These are phyloP conservation scores for Heterodera filipjevi DNA, from an alignment of 2,888 invertebrate species.

Conservation along the genomic window DNA sequence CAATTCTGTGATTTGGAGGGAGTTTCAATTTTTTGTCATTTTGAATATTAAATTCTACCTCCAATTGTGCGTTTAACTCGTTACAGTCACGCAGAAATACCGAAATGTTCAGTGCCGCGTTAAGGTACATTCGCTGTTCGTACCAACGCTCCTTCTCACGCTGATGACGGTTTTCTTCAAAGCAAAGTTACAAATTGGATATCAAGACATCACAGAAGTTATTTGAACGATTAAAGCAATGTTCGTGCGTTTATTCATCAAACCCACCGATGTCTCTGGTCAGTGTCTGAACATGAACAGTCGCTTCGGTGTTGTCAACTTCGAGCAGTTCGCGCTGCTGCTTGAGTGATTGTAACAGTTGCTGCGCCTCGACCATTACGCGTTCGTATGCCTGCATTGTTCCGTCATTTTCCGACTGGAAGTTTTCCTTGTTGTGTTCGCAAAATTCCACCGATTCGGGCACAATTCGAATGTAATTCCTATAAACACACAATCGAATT, in stretches of 20 bases:
- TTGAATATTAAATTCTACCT: slow-evolving; percentile 13
- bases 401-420: slow-evolving; percentile 57
- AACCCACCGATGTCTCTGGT: slow-evolving; percentile 34
- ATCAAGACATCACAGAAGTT: too few species aligned
- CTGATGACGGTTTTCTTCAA: slow-evolving; percentile 36
- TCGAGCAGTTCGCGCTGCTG: slow-evolving; percentile 46
- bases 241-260: too few species aligned
- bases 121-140: slow-evolving; percentile 31
- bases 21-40: too few species aligned
- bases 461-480: slow-evolving; percentile 45
- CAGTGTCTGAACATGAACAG: slow-evolving; percentile 81
- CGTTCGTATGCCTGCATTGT: slow-evolving; percentile 61
- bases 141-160: slow-evolving; percentile 40
- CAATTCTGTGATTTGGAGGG: slow-evolving; percentile 26
- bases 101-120: slow-evolving; percentile 27
- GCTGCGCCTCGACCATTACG: slow-evolving; percentile 59
- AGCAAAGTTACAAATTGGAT: slow-evolving; percentile 4
- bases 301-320: slow-evolving; percentile 69
- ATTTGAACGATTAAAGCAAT: too few species aligned
- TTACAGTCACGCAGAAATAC: slow-evolving; percentile 36
- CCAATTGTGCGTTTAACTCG: slow-evolving; percentile 29
- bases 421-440: slow-evolving; percentile 58
- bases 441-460: slow-evolving; percentile 50
- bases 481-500: neutral
- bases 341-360: slow-evolving; percentile 49